Conservation (phyloP, 2,113 vertebrate genomes). For the Oenanthe melanoleuca region DNA sequence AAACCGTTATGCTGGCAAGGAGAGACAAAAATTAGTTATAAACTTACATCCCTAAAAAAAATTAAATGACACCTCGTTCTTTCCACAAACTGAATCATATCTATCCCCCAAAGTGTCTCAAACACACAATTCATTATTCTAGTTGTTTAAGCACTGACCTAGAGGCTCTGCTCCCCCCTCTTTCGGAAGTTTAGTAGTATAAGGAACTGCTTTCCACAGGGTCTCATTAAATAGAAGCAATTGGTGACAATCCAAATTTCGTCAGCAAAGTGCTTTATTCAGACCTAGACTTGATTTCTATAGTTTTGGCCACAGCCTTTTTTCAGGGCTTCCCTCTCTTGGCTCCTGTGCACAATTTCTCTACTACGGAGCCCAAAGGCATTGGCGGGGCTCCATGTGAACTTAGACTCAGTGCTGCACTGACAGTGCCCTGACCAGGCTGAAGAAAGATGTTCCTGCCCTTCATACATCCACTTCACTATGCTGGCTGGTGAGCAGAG, state of each 20-base stretch:
- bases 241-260: conserved; percentile 49
- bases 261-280: conserved; percentile 16
- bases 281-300: background rate
- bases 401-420: background rate
- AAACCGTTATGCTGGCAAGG: conserved; percentile 81
- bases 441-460: background rate
- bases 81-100: conserved; percentile 67
- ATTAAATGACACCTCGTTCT: conserved; percentile 54
- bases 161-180: conserved; percentile 31
- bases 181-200: background rate
- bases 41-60: conserved; percentile 75
- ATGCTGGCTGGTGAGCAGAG: background rate
- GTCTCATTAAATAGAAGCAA: conserved; percentile 44
- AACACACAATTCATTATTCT: conserved; percentile 19
- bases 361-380: background rate
- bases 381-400: background rate
- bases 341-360: background rate
- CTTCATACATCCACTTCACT: rapidly evolving
- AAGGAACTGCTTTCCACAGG: conserved; percentile 21
- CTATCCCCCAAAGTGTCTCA: conserved; percentile 63
- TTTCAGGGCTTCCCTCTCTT: conserved; percentile 5
- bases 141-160: conserved; percentile 59
- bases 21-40: conserved; percentile 84
- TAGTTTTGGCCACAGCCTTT: background rate
- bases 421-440: background rate